phyloP scores from a whole-genome alignment of 2,113 vertebrate genomes.

The Leiothrix lutea region DNA sequence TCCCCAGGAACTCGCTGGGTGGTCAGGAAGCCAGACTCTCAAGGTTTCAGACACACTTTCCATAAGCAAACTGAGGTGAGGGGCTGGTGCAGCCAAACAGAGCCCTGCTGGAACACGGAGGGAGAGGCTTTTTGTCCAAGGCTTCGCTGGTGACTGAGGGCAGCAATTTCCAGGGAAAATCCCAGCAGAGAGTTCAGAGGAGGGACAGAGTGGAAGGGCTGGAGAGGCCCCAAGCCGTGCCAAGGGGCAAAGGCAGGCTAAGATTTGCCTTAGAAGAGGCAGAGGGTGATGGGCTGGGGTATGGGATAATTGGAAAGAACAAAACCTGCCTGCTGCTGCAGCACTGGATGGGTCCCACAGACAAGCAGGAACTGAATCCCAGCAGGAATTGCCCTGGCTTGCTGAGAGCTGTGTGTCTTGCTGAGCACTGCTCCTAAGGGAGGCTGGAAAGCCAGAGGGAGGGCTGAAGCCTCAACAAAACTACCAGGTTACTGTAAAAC shows the following conservation, averaged over 20 bases:
- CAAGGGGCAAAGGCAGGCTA: not conserved
- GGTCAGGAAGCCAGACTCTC: not conserved
- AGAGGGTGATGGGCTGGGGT: not conserved
- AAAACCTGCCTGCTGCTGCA: not conserved
- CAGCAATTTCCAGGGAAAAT: not conserved
- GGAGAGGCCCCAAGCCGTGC: not conserved
- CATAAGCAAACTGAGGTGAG: not conserved
- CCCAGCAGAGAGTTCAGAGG: accelerated
- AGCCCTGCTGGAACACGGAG: not conserved
- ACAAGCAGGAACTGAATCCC: not conserved
- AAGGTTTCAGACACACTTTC: not conserved
- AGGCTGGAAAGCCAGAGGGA: not conserved
- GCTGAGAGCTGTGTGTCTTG: not conserved
- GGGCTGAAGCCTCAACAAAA: not conserved
- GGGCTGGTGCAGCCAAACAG: not conserved
- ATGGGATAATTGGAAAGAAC: not conserved
- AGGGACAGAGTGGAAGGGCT: not conserved
- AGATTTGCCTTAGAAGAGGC: not conserved
- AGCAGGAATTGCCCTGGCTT: not conserved
- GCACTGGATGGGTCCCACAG: not conserved
- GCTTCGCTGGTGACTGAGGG: not conserved
- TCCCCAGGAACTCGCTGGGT: not conserved
- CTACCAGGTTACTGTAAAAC: not conserved
- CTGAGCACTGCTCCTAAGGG: not conserved
- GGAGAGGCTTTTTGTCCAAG: not conserved